Evolutionary conservation across 2,797 vertebrate species (phyloP), one percentile per base, ranked within the genome.

Genomic region (Nothura maculosa): DNA sequence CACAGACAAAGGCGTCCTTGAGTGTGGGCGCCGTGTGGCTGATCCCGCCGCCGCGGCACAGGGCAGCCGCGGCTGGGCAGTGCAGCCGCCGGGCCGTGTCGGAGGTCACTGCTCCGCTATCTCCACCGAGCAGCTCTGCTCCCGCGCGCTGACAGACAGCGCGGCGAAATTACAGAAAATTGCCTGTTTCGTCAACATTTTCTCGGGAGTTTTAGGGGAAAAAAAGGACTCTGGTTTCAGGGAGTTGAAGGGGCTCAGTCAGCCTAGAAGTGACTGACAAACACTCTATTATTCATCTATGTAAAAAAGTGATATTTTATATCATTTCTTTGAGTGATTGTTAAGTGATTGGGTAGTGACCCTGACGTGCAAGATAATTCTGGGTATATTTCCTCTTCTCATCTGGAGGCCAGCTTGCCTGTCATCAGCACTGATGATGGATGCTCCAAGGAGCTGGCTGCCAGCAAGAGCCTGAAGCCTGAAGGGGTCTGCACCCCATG

Each of bases 181-280:
- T 98, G 98, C 96, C 98, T 98, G 98, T 99, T 99, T 99, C 99
- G 99, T 99, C 98, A 99, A 99, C 98, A 98, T 99, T 99, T 99
- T 98, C 98, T 98, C 98, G 96, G 97, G 97, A 99, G 98, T 98
- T 98, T 99, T 98, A 98, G 97, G 95, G 93, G 98, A 98, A 98
- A 72, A 89, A 81, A 97, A 96, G 93, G 97, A 98, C 97, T 98
- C 98, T 60, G 62, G 93, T 98, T 97, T 98, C 98, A 98, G 97
- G 77, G 89, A 97, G 96, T 97, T 97, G 97, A 98, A 98, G 98
- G 98, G 97, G 97, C 98, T 98, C 98, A 98, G 98, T 97, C 96
- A 96, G 98, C 98, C 94, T 93, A 92, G 97, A 98, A 98, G 97
- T 98, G 98, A 98, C 98, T 98, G 98, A 98, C 98, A 99, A 99